Evolutionary conservation across 2,113 vertebrate genomes (phyloP).

Genomic region (Montifringilla adamsi): DNA sequence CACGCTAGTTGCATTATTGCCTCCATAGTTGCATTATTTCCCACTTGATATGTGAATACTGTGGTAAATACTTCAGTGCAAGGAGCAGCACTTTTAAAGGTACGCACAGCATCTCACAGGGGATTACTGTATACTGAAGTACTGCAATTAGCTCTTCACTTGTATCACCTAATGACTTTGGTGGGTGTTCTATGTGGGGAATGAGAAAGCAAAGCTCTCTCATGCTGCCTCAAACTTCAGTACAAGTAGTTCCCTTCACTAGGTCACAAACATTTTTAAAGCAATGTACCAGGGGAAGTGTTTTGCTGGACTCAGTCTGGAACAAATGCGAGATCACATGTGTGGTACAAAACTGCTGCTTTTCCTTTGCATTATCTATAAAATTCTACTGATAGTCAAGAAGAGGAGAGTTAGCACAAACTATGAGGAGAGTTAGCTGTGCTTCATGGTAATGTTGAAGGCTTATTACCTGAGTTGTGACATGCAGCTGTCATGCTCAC

Average conservation of each 20-base stretch:
- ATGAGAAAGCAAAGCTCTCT: background rate
- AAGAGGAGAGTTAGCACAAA: background rate
- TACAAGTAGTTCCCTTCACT: background rate
- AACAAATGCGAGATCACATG: rapidly evolving
- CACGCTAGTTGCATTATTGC: slow-evolving; percentile 32
- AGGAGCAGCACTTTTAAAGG: background rate
- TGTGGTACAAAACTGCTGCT: background rate
- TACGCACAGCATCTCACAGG: background rate
- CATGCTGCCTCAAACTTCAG: background rate
- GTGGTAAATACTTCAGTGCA: slow-evolving; percentile 16
- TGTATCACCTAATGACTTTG: background rate
- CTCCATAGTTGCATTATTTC: slow-evolving; percentile 30
- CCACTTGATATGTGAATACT: background rate
- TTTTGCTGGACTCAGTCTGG: background rate
- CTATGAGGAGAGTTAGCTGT: background rate
- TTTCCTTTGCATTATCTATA: background rate
- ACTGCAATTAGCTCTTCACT: slow-evolving; percentile 5
- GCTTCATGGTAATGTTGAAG: background rate
- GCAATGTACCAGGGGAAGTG: rapidly evolving
- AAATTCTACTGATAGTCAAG: background rate
- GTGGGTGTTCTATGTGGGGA: background rate
- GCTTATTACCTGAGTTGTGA: background rate
- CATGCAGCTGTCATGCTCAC: background rate
- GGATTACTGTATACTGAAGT: background rate
- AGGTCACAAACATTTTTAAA: background rate